A percentile compares a stretch with the other conserved stretches of the same genome.
phyloP scores from a whole-genome alignment of 2,797 vertebrate species.

The Epinephelus coioides region DNA sequence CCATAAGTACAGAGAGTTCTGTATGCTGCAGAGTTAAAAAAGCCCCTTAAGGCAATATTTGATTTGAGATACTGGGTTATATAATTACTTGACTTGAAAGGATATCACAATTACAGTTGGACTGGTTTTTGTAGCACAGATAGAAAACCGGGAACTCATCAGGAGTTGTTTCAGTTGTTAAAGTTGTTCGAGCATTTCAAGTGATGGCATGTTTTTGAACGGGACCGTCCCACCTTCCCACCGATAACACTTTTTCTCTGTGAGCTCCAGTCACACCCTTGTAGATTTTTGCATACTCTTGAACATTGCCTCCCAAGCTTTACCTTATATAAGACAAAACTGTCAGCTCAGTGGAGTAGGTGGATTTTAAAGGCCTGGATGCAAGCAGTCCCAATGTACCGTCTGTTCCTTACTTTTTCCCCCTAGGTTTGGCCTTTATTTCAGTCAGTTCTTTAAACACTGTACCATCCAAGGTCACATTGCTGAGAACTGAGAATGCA shows the following conservation, averaged over 20 bases:
- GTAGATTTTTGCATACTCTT: neutral
- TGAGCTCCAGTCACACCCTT: slow-evolving; percentile 5
- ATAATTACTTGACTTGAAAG: too few relatives aligned
- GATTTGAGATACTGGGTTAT: too few relatives aligned
- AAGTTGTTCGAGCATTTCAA: neutral
- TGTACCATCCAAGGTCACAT: neutral
- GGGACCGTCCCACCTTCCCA: neutral
- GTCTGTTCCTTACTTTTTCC: neutral
- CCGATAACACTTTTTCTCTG: neutral
- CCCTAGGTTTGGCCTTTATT: neutral
- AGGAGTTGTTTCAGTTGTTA: neutral
- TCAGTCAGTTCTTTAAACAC: neutral
- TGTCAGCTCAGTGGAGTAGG: too few relatives aligned
- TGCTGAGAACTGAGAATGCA: neutral
- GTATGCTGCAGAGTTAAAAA: too few relatives aligned
- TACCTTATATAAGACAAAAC: too few relatives aligned
- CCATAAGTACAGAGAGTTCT: too few relatives aligned
- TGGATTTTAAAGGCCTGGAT: too few relatives aligned
- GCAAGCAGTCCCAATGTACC: too few relatives aligned
- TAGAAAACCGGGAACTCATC: neutral
- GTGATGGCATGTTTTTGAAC: neutral
- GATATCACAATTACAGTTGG: neutral
- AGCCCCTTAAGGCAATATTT: too few relatives aligned
- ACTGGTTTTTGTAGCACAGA: neutral
- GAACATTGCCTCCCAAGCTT: too few relatives aligned